phyloP scores from a whole-genome alignment of 1,140 invertebrate genomes.

The Gerris buenoi region DNA sequence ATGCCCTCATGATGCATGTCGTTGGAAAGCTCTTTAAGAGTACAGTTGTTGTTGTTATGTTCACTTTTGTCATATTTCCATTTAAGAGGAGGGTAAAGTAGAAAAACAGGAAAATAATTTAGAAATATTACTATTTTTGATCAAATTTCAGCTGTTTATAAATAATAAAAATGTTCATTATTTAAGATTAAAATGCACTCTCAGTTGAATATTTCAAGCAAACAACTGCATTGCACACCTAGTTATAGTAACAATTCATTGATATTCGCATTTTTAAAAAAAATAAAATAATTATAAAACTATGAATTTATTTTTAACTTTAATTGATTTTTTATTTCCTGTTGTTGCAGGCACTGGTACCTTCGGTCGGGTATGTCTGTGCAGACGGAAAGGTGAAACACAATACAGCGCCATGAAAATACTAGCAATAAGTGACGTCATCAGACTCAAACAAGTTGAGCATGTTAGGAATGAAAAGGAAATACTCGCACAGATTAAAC shows the following conservation, averaged over 20 bases:
- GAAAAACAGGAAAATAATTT: too few relatives aligned
- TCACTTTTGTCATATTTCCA: too few relatives aligned
- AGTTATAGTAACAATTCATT: neutral
- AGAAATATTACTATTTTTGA: too few relatives aligned
- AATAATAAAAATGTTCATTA: too few relatives aligned
- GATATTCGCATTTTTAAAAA: neutral
- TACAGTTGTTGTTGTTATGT: too few relatives aligned
- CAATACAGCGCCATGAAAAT: conserved; percentile 82
- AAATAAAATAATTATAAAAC: neutral
- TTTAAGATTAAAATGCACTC: too few relatives aligned
- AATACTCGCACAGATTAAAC: conserved; percentile 70
- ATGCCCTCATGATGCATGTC: too few relatives aligned
- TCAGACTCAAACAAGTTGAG: conserved; percentile 81
- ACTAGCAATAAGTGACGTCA: conserved; percentile 76
- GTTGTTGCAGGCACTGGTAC: conserved; percentile 71
- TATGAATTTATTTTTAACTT: conserved; percentile 2
- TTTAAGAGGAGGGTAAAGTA: too few relatives aligned
- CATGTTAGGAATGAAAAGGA: conserved; percentile 90
- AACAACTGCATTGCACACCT: neutral
- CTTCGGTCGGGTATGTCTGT: conserved; percentile 78
- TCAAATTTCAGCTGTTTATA: too few relatives aligned
- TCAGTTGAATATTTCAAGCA: too few relatives aligned
- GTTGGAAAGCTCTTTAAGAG: too few relatives aligned
- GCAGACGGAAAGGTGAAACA: conserved; percentile 58
- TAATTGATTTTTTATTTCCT: conserved; percentile 2